Percentiles rank a stretch among this genome's conserved stretches.
These are phyloP conservation scores for Ispidina picta DNA, from an alignment of 2,797 vertebrate species.

Conservation along the genomic window DNA sequence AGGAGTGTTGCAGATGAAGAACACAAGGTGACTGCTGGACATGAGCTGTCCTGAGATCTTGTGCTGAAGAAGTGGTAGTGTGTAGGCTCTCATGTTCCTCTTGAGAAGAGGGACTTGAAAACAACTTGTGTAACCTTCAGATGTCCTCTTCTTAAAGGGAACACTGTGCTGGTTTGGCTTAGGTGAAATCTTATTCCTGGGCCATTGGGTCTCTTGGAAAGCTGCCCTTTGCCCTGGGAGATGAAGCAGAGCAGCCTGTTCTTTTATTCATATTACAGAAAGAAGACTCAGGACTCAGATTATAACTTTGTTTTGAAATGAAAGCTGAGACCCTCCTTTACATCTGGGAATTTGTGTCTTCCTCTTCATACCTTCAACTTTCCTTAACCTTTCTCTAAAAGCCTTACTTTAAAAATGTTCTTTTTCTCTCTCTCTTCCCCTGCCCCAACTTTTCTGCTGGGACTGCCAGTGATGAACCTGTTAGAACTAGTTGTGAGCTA, in stretches of 20 bases:
- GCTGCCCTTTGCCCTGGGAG: background rate
- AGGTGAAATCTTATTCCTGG: background rate
- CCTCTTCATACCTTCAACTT: background rate
- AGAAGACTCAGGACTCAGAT: background rate
- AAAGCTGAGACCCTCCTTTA: background rate
- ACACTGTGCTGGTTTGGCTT: background rate
- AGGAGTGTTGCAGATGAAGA: background rate
- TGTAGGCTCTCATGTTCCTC: background rate
- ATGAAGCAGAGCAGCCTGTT: background rate
- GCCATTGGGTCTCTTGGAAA: background rate
- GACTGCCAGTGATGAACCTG: background rate
- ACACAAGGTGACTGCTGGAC: background rate
- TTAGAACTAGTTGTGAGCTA: background rate
- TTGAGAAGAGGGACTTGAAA: background rate
- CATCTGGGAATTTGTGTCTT: background rate
- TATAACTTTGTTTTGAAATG: background rate
- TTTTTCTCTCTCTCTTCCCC: background rate
- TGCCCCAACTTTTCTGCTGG: background rate
- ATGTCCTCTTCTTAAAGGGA: background rate
- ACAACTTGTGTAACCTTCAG: accelerated
- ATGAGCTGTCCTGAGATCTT: background rate
- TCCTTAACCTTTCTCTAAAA: background rate
- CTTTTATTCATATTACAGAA: background rate
- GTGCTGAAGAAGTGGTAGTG: background rate
- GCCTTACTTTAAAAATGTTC: background rate